These are phyloP conservation scores for Lateolabrax maculatus DNA, from an alignment of 2,797 vertebrate species.

Conservation along the genomic window DNA sequence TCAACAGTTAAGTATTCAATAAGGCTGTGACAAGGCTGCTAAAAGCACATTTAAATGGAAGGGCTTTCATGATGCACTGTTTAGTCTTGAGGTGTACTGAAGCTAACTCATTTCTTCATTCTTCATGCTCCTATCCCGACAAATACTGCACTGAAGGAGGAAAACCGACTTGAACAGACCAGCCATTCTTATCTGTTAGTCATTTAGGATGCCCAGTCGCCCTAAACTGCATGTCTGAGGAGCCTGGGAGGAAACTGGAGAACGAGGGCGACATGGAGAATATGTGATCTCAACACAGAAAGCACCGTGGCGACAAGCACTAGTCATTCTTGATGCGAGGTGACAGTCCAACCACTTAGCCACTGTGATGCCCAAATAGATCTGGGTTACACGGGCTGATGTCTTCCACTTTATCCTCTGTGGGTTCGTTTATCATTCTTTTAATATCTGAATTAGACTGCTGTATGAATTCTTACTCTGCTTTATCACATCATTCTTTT, in stretches of 20 bases:
- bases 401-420: constrained; percentile 46
- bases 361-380: constrained; percentile 44
- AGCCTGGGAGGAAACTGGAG: constrained; percentile 26
- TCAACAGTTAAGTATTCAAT: not conserved
- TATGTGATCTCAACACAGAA: constrained; percentile 38
- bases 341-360: constrained; percentile 73
- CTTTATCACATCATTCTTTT: not conserved
- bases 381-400: constrained; percentile 50
- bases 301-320: constrained; percentile 32
- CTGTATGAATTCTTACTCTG: constrained; percentile 1
- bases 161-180: not conserved
- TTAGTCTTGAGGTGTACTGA: not conserved
- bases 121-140: not conserved
- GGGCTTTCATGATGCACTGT: not conserved
- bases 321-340: constrained; percentile 61
- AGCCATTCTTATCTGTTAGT: not conserved
- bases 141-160: not conserved
- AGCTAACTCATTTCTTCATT: not conserved
- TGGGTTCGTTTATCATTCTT: constrained; percentile 44
- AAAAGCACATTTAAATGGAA: not conserved
- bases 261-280: constrained; percentile 32
- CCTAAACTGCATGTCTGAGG: constrained; percentile 8
- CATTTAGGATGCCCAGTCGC: constrained; percentile 1
- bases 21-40: not conserved
- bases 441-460: constrained; percentile 43